Evolutionary conservation across 1,140 invertebrate species (phyloP).

Genomic region (Chymomyza costata): DNA sequence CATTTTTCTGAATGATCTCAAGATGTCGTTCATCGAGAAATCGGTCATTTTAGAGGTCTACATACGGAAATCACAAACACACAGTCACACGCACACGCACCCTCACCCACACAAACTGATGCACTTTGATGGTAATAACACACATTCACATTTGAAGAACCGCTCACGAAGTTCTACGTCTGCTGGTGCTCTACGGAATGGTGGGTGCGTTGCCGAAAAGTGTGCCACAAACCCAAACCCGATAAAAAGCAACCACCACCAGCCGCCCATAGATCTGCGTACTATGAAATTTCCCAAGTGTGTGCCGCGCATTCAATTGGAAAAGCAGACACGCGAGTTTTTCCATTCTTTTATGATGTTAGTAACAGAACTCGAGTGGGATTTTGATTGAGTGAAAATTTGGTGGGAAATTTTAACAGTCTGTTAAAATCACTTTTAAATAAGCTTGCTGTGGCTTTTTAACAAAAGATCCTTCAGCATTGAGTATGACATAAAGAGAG

Average conservation of each 20-base stretch:
- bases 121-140: too few species aligned
- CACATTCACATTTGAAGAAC: conserved; percentile 57
- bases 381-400: conserved; percentile 24
- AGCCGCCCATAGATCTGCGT: conserved; percentile 39
- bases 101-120: neutral
- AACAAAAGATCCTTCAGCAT: too few species aligned
- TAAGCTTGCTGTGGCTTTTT: too few species aligned
- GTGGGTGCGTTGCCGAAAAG: conserved; percentile 67
- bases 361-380: too few species aligned
- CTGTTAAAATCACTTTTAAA: too few species aligned
- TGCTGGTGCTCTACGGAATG: conserved; percentile 61
- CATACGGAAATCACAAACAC: conserved; percentile 17
- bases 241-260: conserved; percentile 45
- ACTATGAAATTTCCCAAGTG: conserved; percentile 37
- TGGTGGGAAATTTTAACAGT: neutral
- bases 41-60: conserved; percentile 51
- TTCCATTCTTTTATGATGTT: neutral
- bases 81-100: conserved; percentile 9
- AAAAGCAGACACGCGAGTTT: conserved; percentile 28
- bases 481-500: too few species aligned
- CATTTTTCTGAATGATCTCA: conserved; percentile 72
- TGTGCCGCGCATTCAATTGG: conserved; percentile 35
- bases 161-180: conserved; percentile 51
- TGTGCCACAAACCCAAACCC: conserved; percentile 31
- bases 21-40: conserved; percentile 62